A percentile compares a stretch with the other conserved stretches of the same genome.
Conservation (phyloP, 64 coral and sea anemone genomes). For the Actinia equina region DNA sequence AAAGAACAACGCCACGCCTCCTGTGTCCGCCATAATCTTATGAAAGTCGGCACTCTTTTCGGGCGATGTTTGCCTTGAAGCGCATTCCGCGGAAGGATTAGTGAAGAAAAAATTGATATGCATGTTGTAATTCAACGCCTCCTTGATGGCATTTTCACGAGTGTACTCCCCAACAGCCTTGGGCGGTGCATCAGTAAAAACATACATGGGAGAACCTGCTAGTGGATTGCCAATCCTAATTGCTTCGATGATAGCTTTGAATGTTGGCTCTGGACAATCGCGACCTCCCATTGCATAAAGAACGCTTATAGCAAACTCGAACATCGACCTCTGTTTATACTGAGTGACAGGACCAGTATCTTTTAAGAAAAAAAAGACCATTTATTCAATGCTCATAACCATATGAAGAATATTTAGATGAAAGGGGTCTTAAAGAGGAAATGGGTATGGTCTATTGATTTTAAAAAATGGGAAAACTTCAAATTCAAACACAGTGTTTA, state of each 20-base stretch:
- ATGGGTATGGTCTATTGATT: too few species aligned
- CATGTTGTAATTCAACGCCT: background rate
- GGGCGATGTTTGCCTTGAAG: background rate
- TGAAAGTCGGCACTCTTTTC: background rate
- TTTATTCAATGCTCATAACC: too few species aligned
- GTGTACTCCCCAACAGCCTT: constrained; percentile 30
- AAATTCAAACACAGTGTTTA: too few species aligned
- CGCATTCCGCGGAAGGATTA: background rate
- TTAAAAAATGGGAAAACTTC: too few species aligned
- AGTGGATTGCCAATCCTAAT: constrained; percentile 17
- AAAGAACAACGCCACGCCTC: constrained; percentile 11
- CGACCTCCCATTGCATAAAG: constrained; percentile 40
- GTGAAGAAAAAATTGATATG: constrained; percentile 21
- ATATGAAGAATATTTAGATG: too few species aligned
- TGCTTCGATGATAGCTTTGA: constrained; percentile 55
- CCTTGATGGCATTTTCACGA: background rate
- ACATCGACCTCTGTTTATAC: background rate
- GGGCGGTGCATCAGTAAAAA: constrained; percentile 77
- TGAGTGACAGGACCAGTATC: background rate
- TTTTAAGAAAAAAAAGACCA: background rate
- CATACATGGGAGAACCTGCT: constrained; percentile 62
- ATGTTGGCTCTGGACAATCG: constrained; percentile 58
- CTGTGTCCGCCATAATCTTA: constrained; percentile 19
- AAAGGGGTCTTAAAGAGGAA: too few species aligned
- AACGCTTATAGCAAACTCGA: constrained; percentile 25